Evolutionary conservation across 2,113 vertebrate species (phyloP), one percentile per base, ranked within the genome.

Genomic region (Thamnophis sirtalis): DNA sequence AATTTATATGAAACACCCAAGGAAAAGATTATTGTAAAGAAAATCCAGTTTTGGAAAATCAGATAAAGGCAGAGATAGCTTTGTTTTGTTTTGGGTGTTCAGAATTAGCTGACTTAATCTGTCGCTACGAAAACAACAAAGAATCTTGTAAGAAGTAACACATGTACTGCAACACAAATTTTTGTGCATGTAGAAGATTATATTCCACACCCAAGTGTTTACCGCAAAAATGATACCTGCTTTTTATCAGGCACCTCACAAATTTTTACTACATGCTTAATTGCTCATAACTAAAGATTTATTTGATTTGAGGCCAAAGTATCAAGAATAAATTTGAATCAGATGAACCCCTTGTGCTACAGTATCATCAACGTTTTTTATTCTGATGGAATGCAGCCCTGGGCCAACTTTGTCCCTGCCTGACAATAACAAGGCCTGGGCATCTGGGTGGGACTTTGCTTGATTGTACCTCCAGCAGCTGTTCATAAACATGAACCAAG

Each of bases 401-500:
- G 60, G 53, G 60, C 68, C 84, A 56, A 3, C 88, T 91, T 86
- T 89, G 49, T 33, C 86, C 0, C 0, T 68, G 92, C 43, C 85
- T 89, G 92, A 85, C 88, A 84, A 93, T 92, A 89, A 84, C 21
- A 68, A 84, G 50, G 92, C 90, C 24, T 28, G 54, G 68, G 55
- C 50, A 90, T 84, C n/a, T 51, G 24, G 50, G n/a, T 91, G 87
- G 90, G 68, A 68, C 51, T 73, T 3, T 3, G 28, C 68, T 93
- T n/a, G 94, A 92, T 94, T 5, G 0, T 93, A 89, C 28, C 94
- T 93, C 92, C 84, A 89, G 55, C 63, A 89, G 56, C 0, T 38
- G 17, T 91, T 93, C 91, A 84, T 96, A 93, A 92, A 58, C 87
- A 93, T 7, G 28, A 94, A 95, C 85, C 90, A 93, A 95, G 93